phyloP scores from a whole-genome alignment of 2,888 invertebrate genomes.

The Tachina lurida region DNA sequence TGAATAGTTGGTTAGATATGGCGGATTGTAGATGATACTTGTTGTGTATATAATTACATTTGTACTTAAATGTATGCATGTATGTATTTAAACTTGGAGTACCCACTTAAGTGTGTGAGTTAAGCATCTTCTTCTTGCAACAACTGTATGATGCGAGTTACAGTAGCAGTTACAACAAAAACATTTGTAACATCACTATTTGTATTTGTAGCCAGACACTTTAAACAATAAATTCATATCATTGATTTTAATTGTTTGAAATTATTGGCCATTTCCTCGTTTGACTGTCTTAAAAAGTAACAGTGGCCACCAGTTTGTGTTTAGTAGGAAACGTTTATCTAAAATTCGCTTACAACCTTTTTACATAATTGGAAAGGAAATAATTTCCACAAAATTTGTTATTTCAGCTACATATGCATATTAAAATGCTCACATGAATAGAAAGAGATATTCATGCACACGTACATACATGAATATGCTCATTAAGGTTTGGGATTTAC shows the following conservation, averaged over 20 bases:
- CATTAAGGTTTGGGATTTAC: too few species aligned
- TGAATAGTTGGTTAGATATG: conserved; percentile 37
- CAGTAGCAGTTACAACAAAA: conserved; percentile 66
- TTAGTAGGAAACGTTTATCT: too few species aligned
- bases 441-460: too few species aligned
- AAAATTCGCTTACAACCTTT: too few species aligned
- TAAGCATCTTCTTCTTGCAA: conserved; percentile 41
- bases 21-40: conserved; percentile 55
- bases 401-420: neutral
- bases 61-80: neutral
- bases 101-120: conserved; percentile 61
- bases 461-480: too few species aligned
- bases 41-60: conserved; percentile 41
- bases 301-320: neutral
- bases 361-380: neutral
- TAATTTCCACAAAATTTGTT: too few species aligned
- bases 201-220: conserved; percentile 28
- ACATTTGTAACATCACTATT: conserved; percentile 54
- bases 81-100: conserved; percentile 37
- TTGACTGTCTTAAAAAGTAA: neutral
- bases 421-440: too few species aligned
- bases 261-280: neutral
- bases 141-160: conserved; percentile 35
- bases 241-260: conserved; percentile 35
- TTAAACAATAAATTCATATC: conserved; percentile 47